Evolutionary conservation across 2,797 vertebrate genomes (phyloP), one percentile per base, ranked within the genome.

Genomic region (Apodemus agrarius): DNA sequence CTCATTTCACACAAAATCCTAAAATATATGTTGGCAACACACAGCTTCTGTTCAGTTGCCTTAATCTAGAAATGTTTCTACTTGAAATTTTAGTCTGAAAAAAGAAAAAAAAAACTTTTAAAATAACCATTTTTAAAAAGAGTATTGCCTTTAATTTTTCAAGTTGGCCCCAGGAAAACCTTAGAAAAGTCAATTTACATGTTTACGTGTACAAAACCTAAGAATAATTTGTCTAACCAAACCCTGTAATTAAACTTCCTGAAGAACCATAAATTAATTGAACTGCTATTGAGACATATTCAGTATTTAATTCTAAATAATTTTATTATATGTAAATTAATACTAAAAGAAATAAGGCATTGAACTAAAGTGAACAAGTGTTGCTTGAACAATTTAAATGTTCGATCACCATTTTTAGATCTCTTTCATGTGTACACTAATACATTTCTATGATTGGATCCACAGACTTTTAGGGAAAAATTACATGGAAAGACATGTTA

Each of bases 291-390:
- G 40, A 93, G 86, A 95, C 1, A 86, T 0, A 72, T 74, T 88
- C 17, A 83, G 21, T 84, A 69, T 65, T 92, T 91, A 69, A 79
- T 91, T 67, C 85, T n/a, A 91, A 91, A 43, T 87, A 46, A 67
- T 76, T 91, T 63, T 83, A 93, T 52, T 90, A 63, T 46, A 88
- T 78, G 95, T 95, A 95, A 95, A 85, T 84, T 84, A 95, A 95
- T 61, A 94, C 14, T 31, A 8, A 21, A 22, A 89, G 29, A 46
- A 22, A 31, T 91, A 89, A 72, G 67, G 0, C 49, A 89, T 46
- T 93, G 6, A 78, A 61, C 69, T 79, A 34, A 17, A 69, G 46
- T 89, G 14, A 72, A 37, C n/a, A 21, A 72, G n/a, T 72, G 9
- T 72, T 37, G 37, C 69, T 37, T 72, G 8, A 21, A 11, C n/a